Conservation (phyloP, 92 coral and sea anemone genomes). For the Porites divaricata region DNA sequence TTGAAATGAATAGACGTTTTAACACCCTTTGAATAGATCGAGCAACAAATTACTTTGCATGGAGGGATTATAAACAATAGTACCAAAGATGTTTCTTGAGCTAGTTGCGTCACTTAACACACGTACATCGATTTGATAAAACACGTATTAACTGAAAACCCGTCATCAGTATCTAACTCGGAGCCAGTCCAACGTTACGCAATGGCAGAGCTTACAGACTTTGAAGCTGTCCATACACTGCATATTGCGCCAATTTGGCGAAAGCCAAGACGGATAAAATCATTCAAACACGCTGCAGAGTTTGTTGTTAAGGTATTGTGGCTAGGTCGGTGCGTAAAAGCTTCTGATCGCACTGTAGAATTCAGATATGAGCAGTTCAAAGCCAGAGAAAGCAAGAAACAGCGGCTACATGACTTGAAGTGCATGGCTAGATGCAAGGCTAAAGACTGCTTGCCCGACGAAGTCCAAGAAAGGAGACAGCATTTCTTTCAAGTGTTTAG, state of each 20-base stretch:
- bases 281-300: slow-evolving; percentile 8
- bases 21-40: too few relatives aligned
- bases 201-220: slow-evolving; percentile 14
- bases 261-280: slow-evolving; percentile 1
- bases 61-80: slow-evolving; percentile 9
- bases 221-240: not conserved
- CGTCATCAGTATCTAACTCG: not conserved
- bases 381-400: not conserved
- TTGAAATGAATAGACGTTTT: too few relatives aligned
- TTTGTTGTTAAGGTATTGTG: not conserved
- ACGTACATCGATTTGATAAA: not conserved
- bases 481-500: not conserved
- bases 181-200: not conserved
- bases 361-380: not conserved
- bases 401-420: slow-evolving; percentile 3
- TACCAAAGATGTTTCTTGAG: too few relatives aligned
- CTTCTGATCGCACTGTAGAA: not conserved
- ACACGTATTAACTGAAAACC: not conserved
- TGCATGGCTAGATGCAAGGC: slow-evolving; percentile 10
- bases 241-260: slow-evolving; percentile 31
- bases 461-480: not conserved
- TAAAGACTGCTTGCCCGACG: not conserved
- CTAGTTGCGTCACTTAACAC: not conserved
- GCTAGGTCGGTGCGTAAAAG: not conserved
- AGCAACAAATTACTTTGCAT: not conserved